Evolutionary conservation across 2,888 invertebrate species (phyloP), one percentile per base, ranked within the genome.

Genomic region (Oscheius sp.): DNA sequence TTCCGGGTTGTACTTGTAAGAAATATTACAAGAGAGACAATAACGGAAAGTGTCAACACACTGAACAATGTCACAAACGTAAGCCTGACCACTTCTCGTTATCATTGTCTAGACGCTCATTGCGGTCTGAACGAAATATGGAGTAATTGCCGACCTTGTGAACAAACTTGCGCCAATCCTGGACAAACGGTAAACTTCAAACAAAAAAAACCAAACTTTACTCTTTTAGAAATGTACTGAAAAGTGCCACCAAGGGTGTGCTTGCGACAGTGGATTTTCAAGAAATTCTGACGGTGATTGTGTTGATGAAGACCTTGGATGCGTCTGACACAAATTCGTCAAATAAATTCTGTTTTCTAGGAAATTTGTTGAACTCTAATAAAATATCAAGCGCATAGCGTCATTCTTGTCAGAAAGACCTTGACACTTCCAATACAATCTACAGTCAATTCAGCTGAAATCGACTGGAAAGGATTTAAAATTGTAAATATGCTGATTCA

Each of bases 201-300:
- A 48, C 12, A 48, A 25, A 3, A 25, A 17, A 52, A 12, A 27
- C 12, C 42, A 3, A 42, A n/a, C 5, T 42, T 12, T 17, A n/a
- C 4, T 8, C n/a, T 37, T 57, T 57, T 17, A 34, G 57, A 45
- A 15, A 6, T 61, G 42, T 27, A n/a, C 20, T n/a, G 45, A 45
- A 15, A 17, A 61, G 20, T 61, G 61, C 45, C 23, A 39, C 25
- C 31, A 42, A 15, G 61, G 61, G 23, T 70, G 68, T 8, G 29
- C 42, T 33, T 69, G 65, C 20, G 61, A 65, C 25, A 37, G 29
- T 6, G 65, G 61, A 61, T 61, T 50, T 27, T 45, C 37, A 23
- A 50, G 61, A 55, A 31, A 69, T 37, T 15, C 46, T 6, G 39
- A 39, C n/a, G 61, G 61, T 31, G 8, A 42, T 17, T 61, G 61